Base-by-base conservation (phyloP, 2,888 invertebrate genomes). In the Herminia tarsipennalis region DNA sequence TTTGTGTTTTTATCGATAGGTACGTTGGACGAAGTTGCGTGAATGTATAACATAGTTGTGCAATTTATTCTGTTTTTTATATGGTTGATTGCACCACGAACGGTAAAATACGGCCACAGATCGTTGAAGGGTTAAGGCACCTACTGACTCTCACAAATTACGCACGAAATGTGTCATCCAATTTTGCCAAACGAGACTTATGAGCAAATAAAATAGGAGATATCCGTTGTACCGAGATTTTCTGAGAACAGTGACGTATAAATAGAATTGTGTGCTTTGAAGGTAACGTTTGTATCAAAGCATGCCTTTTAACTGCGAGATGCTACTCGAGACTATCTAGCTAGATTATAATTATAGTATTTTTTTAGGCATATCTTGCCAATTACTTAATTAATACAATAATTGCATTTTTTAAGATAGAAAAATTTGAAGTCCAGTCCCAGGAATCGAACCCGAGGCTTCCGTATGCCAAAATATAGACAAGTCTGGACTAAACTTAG, bases 131-230 rank as follows among this genome's bases (percentile, higher is more conserved):
- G 85, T 86, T 83, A 66, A 76, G 74, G 73, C 74, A 73, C 60
- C 65, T 64, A 53, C 49, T 47, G 51, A 6, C 44, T 64, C 54
- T 66, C 61, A 50, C 63, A 66, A 74, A 76, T 81, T 79, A 82
- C 76, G 65, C 67, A 55, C 61, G 44, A 66, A 62, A 73, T 86
- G 87, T 85, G 86, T 86, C 87, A 86, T 83, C 82, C 74, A 79
- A 82, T 81, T 78, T 76, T 67, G 67, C 44, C 51, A 52, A 54
- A 56, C 53, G 53, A 48, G 61, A 59, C 48, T 56, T 64, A 64
- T 39, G 68, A 68, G 49, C 56, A 76, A 58, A 61, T 55, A 55
- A 58, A 65, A 56, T 64, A 56, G 56, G 35, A 44, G 50, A 58
- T 63, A 64, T 68, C 65, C 69, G 62, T 54, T 50, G 37, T 28